Percentiles rank a stretch among this genome's conserved stretches.
phyloP scores from a whole-genome alignment of 2,113 vertebrate genomes.

The Hydrolagus affinis region DNA sequence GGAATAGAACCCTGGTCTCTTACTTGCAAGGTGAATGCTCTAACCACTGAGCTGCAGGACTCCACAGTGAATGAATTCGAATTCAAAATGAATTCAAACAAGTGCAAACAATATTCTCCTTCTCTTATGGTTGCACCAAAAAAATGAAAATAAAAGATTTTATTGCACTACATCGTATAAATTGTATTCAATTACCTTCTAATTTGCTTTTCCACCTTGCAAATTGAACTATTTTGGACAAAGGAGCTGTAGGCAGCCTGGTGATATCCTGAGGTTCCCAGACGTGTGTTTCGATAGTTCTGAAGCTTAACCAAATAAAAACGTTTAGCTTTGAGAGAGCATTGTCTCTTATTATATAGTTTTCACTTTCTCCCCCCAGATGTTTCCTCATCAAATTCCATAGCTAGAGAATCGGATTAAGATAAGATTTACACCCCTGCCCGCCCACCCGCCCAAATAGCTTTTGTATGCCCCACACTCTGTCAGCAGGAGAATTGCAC shows the following conservation, averaged over 20 bases:
- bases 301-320: neutral
- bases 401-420: neutral
- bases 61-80: no score
- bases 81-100: no score
- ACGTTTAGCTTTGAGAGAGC: no score
- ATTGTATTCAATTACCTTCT: neutral
- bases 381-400: neutral
- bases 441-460: neutral
- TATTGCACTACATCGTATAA: neutral
- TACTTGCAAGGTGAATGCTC: no score
- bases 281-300: no score
- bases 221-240: no score
- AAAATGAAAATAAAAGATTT: neutral
- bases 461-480: neutral
- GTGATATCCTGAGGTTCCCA: no score
- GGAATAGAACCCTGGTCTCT: no score
- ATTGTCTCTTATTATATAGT: no score
- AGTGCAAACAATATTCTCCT: neutral
- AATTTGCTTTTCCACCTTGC: neutral
- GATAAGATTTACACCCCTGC: neutral
- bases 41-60: no score
- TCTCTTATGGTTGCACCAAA: neutral
- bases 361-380: neutral
- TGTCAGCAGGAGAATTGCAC: neutral
- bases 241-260: no score